Evolutionary conservation across 2,113 vertebrate genomes (phyloP).

Genomic region (Colistium nudipinnis): DNA sequence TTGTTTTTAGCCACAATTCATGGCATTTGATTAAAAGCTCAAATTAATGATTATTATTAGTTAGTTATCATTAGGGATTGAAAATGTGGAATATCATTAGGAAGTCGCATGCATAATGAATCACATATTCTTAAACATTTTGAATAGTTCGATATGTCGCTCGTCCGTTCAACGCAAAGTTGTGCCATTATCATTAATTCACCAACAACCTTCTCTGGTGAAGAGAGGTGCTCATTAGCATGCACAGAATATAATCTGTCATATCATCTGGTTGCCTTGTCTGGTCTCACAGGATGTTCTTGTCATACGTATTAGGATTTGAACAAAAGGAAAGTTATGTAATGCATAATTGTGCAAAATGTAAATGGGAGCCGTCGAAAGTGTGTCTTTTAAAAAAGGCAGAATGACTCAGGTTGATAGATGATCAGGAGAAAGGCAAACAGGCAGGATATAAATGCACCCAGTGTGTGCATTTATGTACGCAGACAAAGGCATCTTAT

Average conservation of each 20-base stretch:
- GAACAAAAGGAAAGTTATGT: background rate
- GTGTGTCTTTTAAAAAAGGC: too few species aligned
- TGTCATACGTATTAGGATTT: conserved; percentile 29
- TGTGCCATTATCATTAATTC: conserved; percentile 25
- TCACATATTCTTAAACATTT: too few species aligned
- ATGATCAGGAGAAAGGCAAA: too few species aligned
- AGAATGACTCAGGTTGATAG: conserved; percentile 35
- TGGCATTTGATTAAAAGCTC: too few species aligned
- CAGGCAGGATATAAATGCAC: too few species aligned
- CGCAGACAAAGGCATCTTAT: background rate
- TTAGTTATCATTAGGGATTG: too few species aligned
- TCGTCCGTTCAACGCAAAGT: background rate
- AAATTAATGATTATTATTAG: too few species aligned
- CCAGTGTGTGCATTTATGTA: too few species aligned
- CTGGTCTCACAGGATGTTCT: conserved; percentile 42
- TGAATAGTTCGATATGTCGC: too few species aligned
- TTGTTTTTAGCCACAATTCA: too few species aligned
- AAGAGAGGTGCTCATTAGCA: conserved; percentile 43
- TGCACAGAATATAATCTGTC: conserved; percentile 29
- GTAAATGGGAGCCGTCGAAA: conserved; percentile 26
- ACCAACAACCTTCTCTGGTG: conserved; percentile 34
- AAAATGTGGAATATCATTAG: too few species aligned
- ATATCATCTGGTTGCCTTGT: conserved; percentile 44
- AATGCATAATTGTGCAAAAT: conserved; percentile 36
- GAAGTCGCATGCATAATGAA: too few species aligned